Base-by-base conservation (phyloP, 2,888 invertebrate genomes). In the Macrosiphum euphorbiae region DNA sequence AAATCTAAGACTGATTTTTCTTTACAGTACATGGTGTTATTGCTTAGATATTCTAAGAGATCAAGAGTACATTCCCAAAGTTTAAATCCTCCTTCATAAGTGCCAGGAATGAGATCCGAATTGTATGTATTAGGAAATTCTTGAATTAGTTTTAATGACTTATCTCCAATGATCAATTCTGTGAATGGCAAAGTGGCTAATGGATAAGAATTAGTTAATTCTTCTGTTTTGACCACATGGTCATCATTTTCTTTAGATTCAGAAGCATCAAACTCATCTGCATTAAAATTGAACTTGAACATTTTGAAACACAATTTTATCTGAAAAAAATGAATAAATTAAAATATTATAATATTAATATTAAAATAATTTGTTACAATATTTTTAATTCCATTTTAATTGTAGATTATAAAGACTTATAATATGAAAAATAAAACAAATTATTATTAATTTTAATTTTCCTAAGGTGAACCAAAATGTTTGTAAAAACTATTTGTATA, bases 31-130 rank as follows among this genome's bases (percentile, higher is more conserved):
- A 96, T 95, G 78, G 96, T 94, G 95, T 96, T 95, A 61, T 95
- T 95, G 10, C 96, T 95, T 78, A 99, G 95, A 96, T 97, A 98
- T 94, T 97, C 96, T 78, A 97, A 96, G 93, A 99, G 96, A 96
- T 99, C 99, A 95, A 97, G 96, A 11, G 98, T 98, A 95, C 99
- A 98, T 96, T 99, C 99, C 99, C 99, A 99, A 94, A 99, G 97
- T 96, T 99, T 99, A 58, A 99, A 96, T 24, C 99, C 99, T 95
- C 99, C 99, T 98, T 98, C 98, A 96, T 98, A 98, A 95, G 97
- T 96, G 20, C 97, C 97, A 85, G 97, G 96, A 93, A 98, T 95
- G 92, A 98, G 96, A 96, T 98, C 98, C 24, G 98, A 97, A 95
- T 98, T 97, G 94, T 96, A 55, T 26, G n/a, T n/a, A 87, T 41